These are phyloP conservation scores for Calidris pugnax DNA, from an alignment of 2,113 vertebrate genomes.

Conservation along the genomic window DNA sequence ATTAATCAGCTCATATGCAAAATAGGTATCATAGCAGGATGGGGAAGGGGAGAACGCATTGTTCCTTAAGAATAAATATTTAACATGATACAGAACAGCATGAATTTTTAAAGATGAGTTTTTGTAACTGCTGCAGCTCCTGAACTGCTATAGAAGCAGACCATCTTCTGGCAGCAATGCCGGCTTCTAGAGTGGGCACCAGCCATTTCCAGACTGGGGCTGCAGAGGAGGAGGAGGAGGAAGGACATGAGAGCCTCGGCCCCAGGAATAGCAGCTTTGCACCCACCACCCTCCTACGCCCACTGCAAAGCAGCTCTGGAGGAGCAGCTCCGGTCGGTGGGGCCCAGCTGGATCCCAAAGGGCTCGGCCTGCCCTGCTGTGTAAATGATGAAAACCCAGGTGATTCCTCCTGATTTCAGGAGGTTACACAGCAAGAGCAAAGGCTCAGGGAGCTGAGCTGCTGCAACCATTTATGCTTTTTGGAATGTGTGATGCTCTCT, in stretches of 20 bases:
- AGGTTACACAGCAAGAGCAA: neutral
- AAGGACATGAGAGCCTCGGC: neutral
- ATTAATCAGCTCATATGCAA: conserved; percentile 69
- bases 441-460: neutral
- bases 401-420: neutral
- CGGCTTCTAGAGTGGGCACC: neutral
- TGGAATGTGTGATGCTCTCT: neutral
- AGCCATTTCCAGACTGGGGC: neutral
- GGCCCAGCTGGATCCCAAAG: neutral
- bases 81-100: conserved; percentile 63
- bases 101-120: conserved; percentile 62
- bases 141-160: conserved; percentile 15
- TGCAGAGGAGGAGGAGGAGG: neutral
- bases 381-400: neutral
- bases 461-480: neutral
- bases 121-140: conserved; percentile 49
- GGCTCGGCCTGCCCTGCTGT: neutral
- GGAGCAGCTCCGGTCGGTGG: neutral
- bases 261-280: neutral
- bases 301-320: neutral
- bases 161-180: neutral
- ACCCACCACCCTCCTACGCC: neutral
- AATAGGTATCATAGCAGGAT: conserved; percentile 52
- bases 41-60: neutral
- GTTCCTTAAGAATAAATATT: conserved; percentile 71